Evolutionary conservation across 2,888 invertebrate species (phyloP).

Genomic region (Panzeria rudis): DNA sequence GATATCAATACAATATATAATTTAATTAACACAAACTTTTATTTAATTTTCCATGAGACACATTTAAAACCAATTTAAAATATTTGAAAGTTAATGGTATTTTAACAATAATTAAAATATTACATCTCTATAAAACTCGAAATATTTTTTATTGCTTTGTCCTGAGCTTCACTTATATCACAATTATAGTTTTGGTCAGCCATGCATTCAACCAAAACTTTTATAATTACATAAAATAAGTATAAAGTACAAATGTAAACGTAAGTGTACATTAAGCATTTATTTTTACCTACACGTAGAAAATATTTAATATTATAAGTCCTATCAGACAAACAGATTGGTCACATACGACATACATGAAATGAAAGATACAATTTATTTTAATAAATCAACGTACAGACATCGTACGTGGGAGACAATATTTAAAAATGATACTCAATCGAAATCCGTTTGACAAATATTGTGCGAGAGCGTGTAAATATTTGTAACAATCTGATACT

Average conservation of each 20-base stretch:
- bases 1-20: not conserved
- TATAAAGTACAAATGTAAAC: not conserved
- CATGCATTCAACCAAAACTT: slow-evolving; percentile 60
- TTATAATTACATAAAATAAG: slow-evolving; percentile 43
- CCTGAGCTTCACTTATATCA: slow-evolving; percentile 21
- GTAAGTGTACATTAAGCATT: not conserved
- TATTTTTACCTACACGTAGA: not conserved
- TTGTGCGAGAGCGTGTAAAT: slow-evolving; percentile 60
- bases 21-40: slow-evolving; percentile 25
- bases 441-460: slow-evolving; percentile 61
- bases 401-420: slow-evolving; percentile 34
- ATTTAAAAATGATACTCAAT: slow-evolving; percentile 39
- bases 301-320: not conserved
- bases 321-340: slow-evolving; percentile 14
- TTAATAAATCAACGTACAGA: slow-evolving; percentile 28
- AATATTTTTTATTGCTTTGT: not conserved
- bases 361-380: slow-evolving; percentile 32
- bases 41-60: slow-evolving; percentile 24
- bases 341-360: not conserved
- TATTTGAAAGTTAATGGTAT: not conserved
- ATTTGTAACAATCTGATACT: slow-evolving; percentile 65
- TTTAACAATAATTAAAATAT: slow-evolving; percentile 34
- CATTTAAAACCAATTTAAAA: not conserved
- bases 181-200: slow-evolving; percentile 53
- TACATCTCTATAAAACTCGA: not conserved